Percentiles rank a stretch among this genome's conserved stretches.
These are phyloP conservation scores for Archivesica marissinica DNA, from an alignment of 1,140 invertebrate species.

Conservation along the genomic window DNA sequence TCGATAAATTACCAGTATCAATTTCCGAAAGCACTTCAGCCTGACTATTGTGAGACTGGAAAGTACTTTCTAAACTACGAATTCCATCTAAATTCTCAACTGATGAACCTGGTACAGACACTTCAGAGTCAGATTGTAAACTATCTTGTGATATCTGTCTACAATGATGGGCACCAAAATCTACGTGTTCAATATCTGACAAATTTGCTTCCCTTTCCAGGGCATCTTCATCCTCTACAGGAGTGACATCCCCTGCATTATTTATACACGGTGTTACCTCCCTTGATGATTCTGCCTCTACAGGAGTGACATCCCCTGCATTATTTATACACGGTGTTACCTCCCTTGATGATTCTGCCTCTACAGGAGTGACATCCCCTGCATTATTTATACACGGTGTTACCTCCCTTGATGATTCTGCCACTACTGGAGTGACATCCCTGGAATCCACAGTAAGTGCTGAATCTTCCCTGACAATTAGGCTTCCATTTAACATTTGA, in stretches of 20 bases:
- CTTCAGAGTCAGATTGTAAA: not conserved
- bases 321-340: constrained; percentile 23
- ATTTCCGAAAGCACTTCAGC: not conserved
- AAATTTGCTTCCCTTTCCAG: not conserved
- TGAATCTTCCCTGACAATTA: constrained; percentile 59
- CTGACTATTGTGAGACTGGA: constrained; percentile 8
- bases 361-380: constrained; percentile 21
- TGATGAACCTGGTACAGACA: constrained; percentile 3
- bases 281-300: constrained; percentile 1
- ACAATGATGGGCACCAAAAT: not conserved
- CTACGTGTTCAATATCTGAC: constrained; percentile 7
- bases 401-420: constrained; percentile 21
- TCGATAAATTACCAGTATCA: not conserved
- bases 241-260: constrained; percentile 2
- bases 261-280: constrained; percentile 31
- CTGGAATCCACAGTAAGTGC: constrained; percentile 36
- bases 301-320: constrained; percentile 45
- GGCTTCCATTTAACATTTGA: constrained; percentile 14
- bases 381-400: constrained; percentile 15
- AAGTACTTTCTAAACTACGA: constrained; percentile 17
- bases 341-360: constrained; percentile 10
- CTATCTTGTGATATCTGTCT: constrained; percentile 16
- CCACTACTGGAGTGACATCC: constrained; percentile 33
- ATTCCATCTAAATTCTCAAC: constrained; percentile 7
- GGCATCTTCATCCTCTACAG: constrained; percentile 16